phyloP scores from a whole-genome alignment of 35 echinoderm and acorn worm species.

The Chiridota heheva region DNA sequence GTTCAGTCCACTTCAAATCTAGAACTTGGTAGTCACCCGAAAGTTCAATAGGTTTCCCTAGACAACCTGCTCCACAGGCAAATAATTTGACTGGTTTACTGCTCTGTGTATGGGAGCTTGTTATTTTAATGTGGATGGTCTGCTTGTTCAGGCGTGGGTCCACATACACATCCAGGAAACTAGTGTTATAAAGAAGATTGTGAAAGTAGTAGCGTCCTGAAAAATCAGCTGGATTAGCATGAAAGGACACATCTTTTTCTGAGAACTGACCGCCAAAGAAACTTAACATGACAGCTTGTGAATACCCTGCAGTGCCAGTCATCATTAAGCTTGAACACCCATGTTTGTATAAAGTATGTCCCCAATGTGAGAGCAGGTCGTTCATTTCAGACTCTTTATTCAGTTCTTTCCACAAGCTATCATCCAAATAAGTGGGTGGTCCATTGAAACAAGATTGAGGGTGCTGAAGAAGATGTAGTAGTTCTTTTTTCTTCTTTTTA shows the following conservation, averaged over 20 bases:
- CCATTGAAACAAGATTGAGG: constrained; percentile 90
- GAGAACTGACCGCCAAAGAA: constrained; percentile 86
- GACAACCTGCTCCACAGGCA: constrained; percentile 82
- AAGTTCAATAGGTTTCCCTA: constrained; percentile 49
- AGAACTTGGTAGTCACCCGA: constrained; percentile 40
- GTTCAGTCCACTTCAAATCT: constrained; percentile 83
- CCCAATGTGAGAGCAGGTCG: constrained; percentile 86
- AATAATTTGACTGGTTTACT: constrained; percentile 55
- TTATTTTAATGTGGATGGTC: constrained; percentile 57
- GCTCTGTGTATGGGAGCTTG: constrained; percentile 36
- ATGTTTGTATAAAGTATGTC: constrained; percentile 87
- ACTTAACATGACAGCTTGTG: constrained; percentile 89
- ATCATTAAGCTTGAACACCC: constrained; percentile 68
- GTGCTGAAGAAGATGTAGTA: constrained; percentile 71
- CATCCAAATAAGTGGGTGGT: constrained; percentile 68
- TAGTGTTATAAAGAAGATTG: constrained; percentile 75
- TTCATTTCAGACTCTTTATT: constrained; percentile 48
- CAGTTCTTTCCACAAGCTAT: constrained; percentile 56
- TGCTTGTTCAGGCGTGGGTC: constrained; percentile 56
- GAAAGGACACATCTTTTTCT: constrained; percentile 87
- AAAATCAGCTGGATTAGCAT: constrained; percentile 79
- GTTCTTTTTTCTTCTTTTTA: constrained; percentile 61
- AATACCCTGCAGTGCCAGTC: constrained; percentile 69
- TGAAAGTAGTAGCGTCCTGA: constrained; percentile 66
- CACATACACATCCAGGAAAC: constrained; percentile 66